A percentile compares a stretch with the other conserved stretches of the same genome.
Conservation (phyloP, 2,113 vertebrate species). For the Sclerurus mexicanus region DNA sequence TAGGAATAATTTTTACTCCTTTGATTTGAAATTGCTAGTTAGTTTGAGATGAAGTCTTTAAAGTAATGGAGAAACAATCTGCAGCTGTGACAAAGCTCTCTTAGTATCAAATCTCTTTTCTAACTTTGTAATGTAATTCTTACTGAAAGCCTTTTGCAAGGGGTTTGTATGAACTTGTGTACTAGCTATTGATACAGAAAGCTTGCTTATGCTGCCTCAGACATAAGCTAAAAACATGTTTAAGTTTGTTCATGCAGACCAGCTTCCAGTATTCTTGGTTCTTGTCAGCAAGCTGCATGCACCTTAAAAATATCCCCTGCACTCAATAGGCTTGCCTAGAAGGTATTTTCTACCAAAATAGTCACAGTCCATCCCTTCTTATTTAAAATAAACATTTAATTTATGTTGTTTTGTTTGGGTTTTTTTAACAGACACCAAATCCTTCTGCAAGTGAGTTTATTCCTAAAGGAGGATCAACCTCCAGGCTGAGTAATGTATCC, state of each 20-base stretch:
- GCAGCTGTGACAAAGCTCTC: neutral
- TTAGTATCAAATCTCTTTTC: neutral
- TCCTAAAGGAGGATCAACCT: conserved; percentile 91
- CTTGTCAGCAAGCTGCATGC: neutral
- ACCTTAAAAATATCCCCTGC: neutral
- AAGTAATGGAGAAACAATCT: neutral
- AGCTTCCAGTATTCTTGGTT: neutral
- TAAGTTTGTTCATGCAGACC: neutral
- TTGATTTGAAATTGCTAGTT: conserved; percentile 43
- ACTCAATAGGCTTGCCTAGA: neutral
- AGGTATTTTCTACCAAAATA: neutral
- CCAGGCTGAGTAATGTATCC: conserved; percentile 89
- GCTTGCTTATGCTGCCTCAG: neutral
- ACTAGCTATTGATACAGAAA: neutral
- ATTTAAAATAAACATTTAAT: conserved; percentile 48
- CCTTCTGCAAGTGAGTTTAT: conserved; percentile 96
- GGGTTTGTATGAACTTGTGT: neutral
- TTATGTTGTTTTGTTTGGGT: conserved; percentile 4
- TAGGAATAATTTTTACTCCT: neutral
- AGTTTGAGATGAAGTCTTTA: conserved; percentile 25
- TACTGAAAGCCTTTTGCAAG: neutral
- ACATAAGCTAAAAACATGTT: neutral
- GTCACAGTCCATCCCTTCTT: neutral
- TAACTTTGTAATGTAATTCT: neutral
- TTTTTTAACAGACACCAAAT: conserved; percentile 91